These are phyloP conservation scores for Chloebia gouldiae DNA, from an alignment of 2,113 vertebrate species.

Conservation along the genomic window DNA sequence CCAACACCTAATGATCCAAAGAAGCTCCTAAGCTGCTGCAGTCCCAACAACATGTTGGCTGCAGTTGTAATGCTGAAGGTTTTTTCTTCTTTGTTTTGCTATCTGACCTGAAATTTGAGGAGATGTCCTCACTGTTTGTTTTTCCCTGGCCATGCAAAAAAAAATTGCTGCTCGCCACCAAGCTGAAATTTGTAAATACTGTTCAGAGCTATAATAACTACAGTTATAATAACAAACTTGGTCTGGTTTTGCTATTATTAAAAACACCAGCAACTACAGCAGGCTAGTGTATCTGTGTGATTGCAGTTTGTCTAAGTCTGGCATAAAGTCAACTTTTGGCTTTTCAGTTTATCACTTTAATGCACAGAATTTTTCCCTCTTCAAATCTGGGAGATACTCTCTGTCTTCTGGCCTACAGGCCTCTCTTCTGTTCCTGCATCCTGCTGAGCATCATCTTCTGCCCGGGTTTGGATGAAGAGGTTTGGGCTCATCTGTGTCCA, in stretches of 20 bases:
- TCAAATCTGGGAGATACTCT: not conserved
- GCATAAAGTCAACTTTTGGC: not conserved
- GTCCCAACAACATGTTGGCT: rapidly evolving
- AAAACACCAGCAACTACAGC: not conserved
- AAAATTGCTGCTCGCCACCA: not conserved
- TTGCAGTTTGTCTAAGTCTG: not conserved
- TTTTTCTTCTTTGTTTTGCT: not conserved
- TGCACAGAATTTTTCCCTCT: not conserved
- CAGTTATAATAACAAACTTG: not conserved
- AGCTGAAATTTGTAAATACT: not conserved
- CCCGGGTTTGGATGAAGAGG: not conserved
- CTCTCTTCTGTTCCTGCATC: not conserved
- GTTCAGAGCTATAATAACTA: not conserved
- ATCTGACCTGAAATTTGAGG: not conserved
- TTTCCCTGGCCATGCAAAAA: not conserved
- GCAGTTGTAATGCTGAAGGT: not conserved
- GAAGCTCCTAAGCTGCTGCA: rapidly evolving
- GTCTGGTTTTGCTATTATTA: not conserved
- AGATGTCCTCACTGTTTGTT: not conserved
- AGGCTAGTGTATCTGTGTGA: not conserved
- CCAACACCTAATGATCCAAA: rapidly evolving
- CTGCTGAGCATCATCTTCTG: rapidly evolving
- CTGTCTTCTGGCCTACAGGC: not conserved
- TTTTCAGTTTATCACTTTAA: not conserved
- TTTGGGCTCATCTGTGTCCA: rapidly evolving